Base-by-base conservation (phyloP, 1,140 invertebrate species). In the Cotesia chilonis region DNA sequence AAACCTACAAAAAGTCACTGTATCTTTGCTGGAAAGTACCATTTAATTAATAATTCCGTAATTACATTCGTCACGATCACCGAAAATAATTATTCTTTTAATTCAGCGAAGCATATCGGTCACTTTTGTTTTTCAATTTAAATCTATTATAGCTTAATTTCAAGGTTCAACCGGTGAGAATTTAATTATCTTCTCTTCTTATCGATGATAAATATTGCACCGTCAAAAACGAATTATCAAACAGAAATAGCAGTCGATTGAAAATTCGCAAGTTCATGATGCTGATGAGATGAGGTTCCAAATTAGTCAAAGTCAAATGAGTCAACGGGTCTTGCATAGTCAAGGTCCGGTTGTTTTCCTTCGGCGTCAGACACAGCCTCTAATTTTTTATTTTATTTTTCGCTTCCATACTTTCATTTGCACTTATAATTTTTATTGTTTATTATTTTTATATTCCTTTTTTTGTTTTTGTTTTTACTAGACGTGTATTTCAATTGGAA, bases 1-100 rank as follows among this genome's bases (percentile, higher is more conserved):
- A 85, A 84, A 85, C 83, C 83, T 77, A 84, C 80, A 83, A 84
- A 84, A 84, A 84, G 76, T 28, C 28, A 28, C 28, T 79, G 76
- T 81, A 78, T 77, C 74, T 80, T 73, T 70, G 17, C 61, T 20
- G 60, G 4, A 28, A 4, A 63, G 52, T 54, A 9, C 14, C 41
- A 36, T 20, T 63, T 10, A 63, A 55, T 37, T 14, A 36, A 38
- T 57, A 59, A 41, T 37, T 38, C 54, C n/a, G 54, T 57, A 57
- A 57, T 57, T n/a, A 17, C 12, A 14, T 17, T 20, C 54, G 54
- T 57, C n/a, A 57, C 54, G 54, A 57, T 57, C 54, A 17, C 17
- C 54, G n/a, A 17, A 47, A 6, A 47, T 47, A 9, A 47, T 55
- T 55, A n/a, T n/a, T n/a, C n/a, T 55, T 6, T 55, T 55, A n/a